A percentile compares a stretch with the other conserved stretches of the same genome.
These are phyloP conservation scores for Steinernema khuongi DNA, from an alignment of 1,140 invertebrate species.

Conservation along the genomic window DNA sequence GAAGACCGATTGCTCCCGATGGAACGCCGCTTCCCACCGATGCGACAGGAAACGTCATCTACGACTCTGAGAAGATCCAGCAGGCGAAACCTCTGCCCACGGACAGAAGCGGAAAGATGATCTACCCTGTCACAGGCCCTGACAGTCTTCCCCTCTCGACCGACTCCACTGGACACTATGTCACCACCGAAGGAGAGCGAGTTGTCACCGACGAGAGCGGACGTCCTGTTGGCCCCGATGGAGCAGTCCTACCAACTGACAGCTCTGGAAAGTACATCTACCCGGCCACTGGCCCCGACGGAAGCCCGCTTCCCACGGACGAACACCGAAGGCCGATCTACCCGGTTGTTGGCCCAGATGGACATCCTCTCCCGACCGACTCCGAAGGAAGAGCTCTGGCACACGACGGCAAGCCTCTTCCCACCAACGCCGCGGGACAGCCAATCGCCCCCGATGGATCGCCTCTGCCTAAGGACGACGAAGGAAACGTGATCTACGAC, in stretches of 20 bases:
- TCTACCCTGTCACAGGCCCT: slow-evolving; percentile 14
- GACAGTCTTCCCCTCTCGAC: neutral
- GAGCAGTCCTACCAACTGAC: slow-evolving; percentile 20
- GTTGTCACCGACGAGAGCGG: slow-evolving; percentile 26
- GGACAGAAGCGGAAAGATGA: neutral
- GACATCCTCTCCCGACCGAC: too few species aligned
- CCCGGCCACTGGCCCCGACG: neutral
- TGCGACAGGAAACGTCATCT: slow-evolving; percentile 16
- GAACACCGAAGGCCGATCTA: too few species aligned
- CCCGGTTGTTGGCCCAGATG: too few species aligned
- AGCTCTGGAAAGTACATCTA: slow-evolving; percentile 1
- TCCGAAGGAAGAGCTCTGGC: too few species aligned
- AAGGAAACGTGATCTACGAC: slow-evolving; percentile 14
- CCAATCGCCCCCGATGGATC: slow-evolving; percentile 15
- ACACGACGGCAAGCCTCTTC: too few species aligned
- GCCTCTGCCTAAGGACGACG: neutral
- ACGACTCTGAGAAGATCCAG: neutral
- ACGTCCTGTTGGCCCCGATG: slow-evolving; percentile 20
- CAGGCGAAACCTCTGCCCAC: neutral
- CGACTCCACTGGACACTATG: slow-evolving; percentile 16
- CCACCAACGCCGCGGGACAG: neutral
- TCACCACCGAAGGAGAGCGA: slow-evolving; percentile 21
- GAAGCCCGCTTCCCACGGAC: slow-evolving; percentile 8
- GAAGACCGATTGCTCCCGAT: slow-evolving; percentile 13
- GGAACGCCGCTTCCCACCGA: slow-evolving; percentile 2